Evolutionary conservation across 2,888 invertebrate genomes (phyloP), one percentile per base, ranked within the genome.

Genomic region (Dasysyrphus albostriatus): DNA sequence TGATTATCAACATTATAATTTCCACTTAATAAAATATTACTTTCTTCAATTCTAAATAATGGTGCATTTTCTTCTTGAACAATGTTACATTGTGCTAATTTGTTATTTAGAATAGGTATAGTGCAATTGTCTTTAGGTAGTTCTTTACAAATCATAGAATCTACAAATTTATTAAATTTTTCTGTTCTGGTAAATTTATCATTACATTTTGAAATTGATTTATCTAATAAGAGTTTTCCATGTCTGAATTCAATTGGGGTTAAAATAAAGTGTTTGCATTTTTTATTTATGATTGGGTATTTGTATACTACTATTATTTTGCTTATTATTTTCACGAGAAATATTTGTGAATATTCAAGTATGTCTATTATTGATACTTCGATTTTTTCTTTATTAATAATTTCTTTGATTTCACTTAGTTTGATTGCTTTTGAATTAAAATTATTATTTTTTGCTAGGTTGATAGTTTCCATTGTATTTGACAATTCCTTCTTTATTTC

Each of bases 101-200:
- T 56, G 14, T 34, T 34, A 32, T 56, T 34, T 29, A 56, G 14
- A n/a, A 56, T 32, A n/a, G 56, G 56, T 14, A 56, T 56, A 56
- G 56, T 56, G n/a, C 56, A 56, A 34, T 56, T 56, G n/a, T 56
- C 56, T 14, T 56, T 34, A 32, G 29, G 56, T n/a, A 56, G 29
- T 56, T 56, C 56, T 14, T 56, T 56, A 56, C 56, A 56, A n/a
- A 56, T 56, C n/a, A 56, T 56, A 32, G n/a, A 56, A 56, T 56
- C 56, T 56, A 56, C 32, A 56, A n/a, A 56, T 56, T 34, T 56
- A n/a, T 56, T 12, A 56, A 32, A 56, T n/a, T 56, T 34, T 56
- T 56, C 32, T 14, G 12, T 56, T 56, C 56, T 56, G 12, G n/a
- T 34, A 56, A n/a, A 56, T 56, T 56, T 34, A 32, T 56, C 32